These are phyloP conservation scores for Gnathonemus echidnorhynchus DNA, from an alignment of 2,113 vertebrate genomes.

Conservation along the genomic window DNA sequence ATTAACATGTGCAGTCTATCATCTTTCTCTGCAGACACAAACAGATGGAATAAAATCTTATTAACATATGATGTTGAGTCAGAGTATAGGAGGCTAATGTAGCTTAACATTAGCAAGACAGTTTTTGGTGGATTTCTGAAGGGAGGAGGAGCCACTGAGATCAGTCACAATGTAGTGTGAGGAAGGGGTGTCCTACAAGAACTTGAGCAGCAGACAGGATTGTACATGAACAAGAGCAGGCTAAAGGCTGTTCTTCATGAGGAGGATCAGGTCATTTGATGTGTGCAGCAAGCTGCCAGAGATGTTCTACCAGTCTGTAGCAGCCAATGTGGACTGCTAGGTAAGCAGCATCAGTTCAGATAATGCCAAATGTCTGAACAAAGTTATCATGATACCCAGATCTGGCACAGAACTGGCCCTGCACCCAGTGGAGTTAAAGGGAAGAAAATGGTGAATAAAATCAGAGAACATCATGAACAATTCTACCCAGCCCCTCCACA, in stretches of 20 bases:
- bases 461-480: background rate
- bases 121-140: too few relatives aligned
- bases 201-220: too few relatives aligned
- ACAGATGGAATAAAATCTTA: too few relatives aligned
- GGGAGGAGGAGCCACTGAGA: too few relatives aligned
- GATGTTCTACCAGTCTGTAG: background rate
- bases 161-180: too few relatives aligned
- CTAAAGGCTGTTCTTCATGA: too few relatives aligned
- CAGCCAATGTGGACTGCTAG: background rate
- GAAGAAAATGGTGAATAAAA: background rate
- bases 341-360: background rate
- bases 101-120: too few relatives aligned
- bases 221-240: background rate
- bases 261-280: background rate
- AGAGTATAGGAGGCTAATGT: too few relatives aligned
- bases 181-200: too few relatives aligned
- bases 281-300: background rate
- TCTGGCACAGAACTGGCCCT: background rate
- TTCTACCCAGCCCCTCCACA: background rate
- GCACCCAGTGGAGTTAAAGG: background rate
- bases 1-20: too few relatives aligned
- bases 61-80: too few relatives aligned
- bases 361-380: background rate
- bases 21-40: too few relatives aligned
- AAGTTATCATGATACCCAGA: background rate